phyloP scores from a whole-genome alignment of 2,888 invertebrate genomes.

The Rosalia funebris region DNA sequence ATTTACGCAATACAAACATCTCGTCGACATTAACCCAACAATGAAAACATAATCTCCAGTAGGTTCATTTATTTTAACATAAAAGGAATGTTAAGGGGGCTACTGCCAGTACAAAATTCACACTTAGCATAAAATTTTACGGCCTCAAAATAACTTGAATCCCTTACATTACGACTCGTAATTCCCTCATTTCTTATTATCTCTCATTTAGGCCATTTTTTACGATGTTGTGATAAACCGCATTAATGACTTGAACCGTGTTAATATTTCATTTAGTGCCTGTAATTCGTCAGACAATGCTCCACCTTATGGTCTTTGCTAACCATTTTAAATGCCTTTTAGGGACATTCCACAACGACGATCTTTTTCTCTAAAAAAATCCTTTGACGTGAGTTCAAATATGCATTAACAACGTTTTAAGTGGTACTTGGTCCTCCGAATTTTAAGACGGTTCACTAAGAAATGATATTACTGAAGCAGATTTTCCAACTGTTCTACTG shows the following conservation, averaged over 20 bases:
- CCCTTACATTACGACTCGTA: constrained; percentile 14
- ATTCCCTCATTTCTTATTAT: constrained; percentile 23
- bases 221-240: constrained; percentile 21
- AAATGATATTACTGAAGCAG: too few species aligned
- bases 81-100: constrained; percentile 3
- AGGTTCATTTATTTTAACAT: constrained; percentile 11
- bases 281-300: constrained; percentile 21
- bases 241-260: constrained; percentile 18
- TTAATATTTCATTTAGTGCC: constrained; percentile 23
- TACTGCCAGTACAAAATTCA: constrained; percentile 8
- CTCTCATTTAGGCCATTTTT: constrained; percentile 21
- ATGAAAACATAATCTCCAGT: not conserved
- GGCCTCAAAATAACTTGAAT: constrained; percentile 19
- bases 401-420: too few species aligned
- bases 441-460: too few species aligned
- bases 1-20: not conserved
- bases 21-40: not conserved
- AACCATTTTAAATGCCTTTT: constrained; percentile 3
- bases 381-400: too few species aligned
- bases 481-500: too few species aligned
- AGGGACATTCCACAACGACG: not conserved
- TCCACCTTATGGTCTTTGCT: not conserved
- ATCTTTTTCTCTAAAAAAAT: too few species aligned
- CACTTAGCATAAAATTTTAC: constrained; percentile 18
- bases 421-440: too few species aligned